Evolutionary conservation across 2,888 invertebrate species (phyloP), one percentile per base, ranked within the genome.

Genomic region (Clanis bilineata): DNA sequence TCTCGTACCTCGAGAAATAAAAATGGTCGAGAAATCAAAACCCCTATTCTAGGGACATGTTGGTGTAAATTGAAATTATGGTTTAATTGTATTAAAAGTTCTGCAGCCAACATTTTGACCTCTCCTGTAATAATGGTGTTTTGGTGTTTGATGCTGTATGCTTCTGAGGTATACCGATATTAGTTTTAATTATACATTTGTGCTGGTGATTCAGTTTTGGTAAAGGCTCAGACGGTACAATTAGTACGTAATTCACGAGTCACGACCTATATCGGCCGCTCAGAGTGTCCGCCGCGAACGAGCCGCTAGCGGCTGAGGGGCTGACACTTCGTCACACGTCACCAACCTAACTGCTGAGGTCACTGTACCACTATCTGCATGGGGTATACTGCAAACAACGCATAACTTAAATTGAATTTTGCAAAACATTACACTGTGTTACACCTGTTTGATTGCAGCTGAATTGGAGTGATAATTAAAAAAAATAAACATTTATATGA

Each of bases 121-220:
- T 6, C 36, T 6, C 36, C 10, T 6, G 0, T 36, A 36, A 36
- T 36, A 36, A 36, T 36, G n/a, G n/a, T n/a, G n/a, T n/a, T n/a
- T n/a, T n/a, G n/a, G n/a, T n/a, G n/a, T n/a, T n/a, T n/a, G n/a
- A n/a, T n/a, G n/a, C n/a, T n/a, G n/a, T n/a, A n/a, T n/a, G n/a
- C n/a, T n/a, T n/a, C n/a, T n/a, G n/a, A n/a, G n/a, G n/a, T n/a
- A n/a, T n/a, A n/a, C n/a, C n/a, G 21, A 28, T 10, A 32, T 18
- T 51, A 51, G 51, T 32, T 51, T 51, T 32, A 51, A 51, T 51
- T 32, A 51, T 51, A 28, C 51, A 32, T 32, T 51, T 51, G 51
- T 18, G 41, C 18, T 10, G 18, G 18, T 32, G 51, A 32, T 51
- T 18, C 51, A 51, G 51, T 32, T 51, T 18, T 32, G 28, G 51